Percentiles rank a stretch among this genome's conserved stretches.
Evolutionary conservation across 23 tunicate genomes (phyloP).

Genomic region (Aplidium turbinatum): DNA sequence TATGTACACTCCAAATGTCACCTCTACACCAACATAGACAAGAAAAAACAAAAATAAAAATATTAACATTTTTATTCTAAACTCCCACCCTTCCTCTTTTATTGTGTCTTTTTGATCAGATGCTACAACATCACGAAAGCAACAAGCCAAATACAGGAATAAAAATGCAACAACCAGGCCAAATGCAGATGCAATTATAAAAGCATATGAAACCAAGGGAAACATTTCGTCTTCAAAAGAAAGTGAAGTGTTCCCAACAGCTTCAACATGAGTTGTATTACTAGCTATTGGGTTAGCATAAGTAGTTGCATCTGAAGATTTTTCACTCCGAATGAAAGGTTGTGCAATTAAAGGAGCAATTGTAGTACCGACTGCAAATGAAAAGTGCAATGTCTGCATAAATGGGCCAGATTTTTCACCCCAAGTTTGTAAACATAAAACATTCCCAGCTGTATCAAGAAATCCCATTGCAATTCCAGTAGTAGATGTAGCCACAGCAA

Average conservation of each 20-base stretch:
- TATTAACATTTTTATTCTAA: slow-evolving; percentile 42
- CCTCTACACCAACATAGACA: slow-evolving; percentile 79
- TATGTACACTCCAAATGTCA: slow-evolving; percentile 64
- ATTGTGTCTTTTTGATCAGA: slow-evolving; percentile 61
- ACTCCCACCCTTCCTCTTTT: slow-evolving; percentile 54
- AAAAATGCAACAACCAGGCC: slow-evolving; percentile 28
- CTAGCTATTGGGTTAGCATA: background rate
- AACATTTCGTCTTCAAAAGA: background rate
- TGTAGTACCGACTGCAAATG: slow-evolving; percentile 82
- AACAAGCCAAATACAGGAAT: slow-evolving; percentile 47
- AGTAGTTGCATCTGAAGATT: background rate
- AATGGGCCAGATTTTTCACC: slow-evolving; percentile 75
- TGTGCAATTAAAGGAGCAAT: slow-evolving; percentile 55
- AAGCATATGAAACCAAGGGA: slow-evolving; percentile 47
- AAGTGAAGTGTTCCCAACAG: background rate
- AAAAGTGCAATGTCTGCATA: slow-evolving; percentile 80
- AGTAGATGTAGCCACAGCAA: slow-evolving; percentile 40
- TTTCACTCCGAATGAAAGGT: slow-evolving; percentile 53
- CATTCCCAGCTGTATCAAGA: slow-evolving; percentile 86
- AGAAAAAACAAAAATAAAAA: slow-evolving; percentile 55
- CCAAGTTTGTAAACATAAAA: slow-evolving; percentile 72
- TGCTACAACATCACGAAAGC: background rate
- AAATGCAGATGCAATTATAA: slow-evolving; percentile 34
- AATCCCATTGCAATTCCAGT: slow-evolving; percentile 76
- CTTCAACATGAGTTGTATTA: background rate